phyloP scores from a whole-genome alignment of 2,797 vertebrate genomes.

The Enteromius argenteus region DNA sequence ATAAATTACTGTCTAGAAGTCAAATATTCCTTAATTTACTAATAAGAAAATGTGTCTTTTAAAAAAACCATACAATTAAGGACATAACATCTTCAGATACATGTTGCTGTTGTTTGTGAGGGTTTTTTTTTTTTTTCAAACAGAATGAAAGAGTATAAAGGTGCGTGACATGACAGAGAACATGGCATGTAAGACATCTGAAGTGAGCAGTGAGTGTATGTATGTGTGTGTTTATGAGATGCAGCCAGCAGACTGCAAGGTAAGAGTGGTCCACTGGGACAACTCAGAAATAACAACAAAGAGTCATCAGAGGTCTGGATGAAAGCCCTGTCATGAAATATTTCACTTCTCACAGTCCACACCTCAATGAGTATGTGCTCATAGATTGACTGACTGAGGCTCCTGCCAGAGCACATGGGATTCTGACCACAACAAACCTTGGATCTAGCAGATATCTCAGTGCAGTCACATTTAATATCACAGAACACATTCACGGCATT shows the following conservation, averaged over 20 bases:
- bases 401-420: slow-evolving; percentile 62
- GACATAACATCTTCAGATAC: slow-evolving; percentile 2
- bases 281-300: slow-evolving; percentile 83
- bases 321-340: slow-evolving; percentile 79
- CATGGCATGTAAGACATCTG: slow-evolving; percentile 54
- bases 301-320: slow-evolving; percentile 75
- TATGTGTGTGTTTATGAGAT: slow-evolving; percentile 61
- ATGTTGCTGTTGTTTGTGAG: background rate
- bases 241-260: slow-evolving; percentile 73
- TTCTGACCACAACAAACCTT: slow-evolving; percentile 71
- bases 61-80: background rate
- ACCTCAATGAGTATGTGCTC: slow-evolving; percentile 55
- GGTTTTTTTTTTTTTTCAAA: slow-evolving; percentile 25
- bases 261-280: slow-evolving; percentile 76
- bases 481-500: slow-evolving; percentile 11
- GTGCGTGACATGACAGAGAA: slow-evolving; percentile 65
- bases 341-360: slow-evolving; percentile 72
- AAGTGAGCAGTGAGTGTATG: slow-evolving; percentile 47
- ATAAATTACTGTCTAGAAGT: background rate
- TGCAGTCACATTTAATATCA: slow-evolving; percentile 58
- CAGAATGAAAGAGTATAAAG: slow-evolving; percentile 18
- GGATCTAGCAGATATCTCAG: slow-evolving; percentile 5
- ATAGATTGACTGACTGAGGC: slow-evolving; percentile 63
- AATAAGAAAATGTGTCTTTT: background rate
- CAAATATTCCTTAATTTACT: background rate